phyloP scores from a whole-genome alignment of 2,888 invertebrate genomes.

The Caenorhabditis panamensis region DNA sequence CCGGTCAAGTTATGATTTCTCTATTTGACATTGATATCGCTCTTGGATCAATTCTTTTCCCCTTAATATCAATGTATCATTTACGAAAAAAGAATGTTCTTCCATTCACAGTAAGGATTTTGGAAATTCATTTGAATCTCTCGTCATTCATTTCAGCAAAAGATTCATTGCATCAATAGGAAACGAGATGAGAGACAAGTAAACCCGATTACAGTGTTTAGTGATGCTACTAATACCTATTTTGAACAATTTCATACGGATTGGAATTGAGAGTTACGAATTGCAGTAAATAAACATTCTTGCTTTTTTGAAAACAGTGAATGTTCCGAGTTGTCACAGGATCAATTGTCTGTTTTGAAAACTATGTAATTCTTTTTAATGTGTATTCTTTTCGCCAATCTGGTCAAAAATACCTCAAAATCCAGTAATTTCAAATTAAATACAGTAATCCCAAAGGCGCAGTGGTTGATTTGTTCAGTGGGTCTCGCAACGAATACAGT shows the following conservation, averaged over 20 bases:
- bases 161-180: slow-evolving; percentile 30
- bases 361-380: no score
- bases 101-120: slow-evolving; percentile 34
- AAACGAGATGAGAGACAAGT: slow-evolving; percentile 31
- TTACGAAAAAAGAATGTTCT: slow-evolving; percentile 29
- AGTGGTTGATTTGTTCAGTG: neutral
- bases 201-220: slow-evolving; percentile 42
- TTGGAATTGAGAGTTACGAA: slow-evolving; percentile 23
- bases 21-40: slow-evolving; percentile 44
- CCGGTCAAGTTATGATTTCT: slow-evolving; percentile 44
- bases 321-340: no score
- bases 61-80: slow-evolving; percentile 22
- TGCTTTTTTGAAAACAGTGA: slow-evolving; percentile 8
- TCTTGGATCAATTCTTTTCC: slow-evolving; percentile 39
- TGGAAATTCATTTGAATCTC: no score
- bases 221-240: slow-evolving; percentile 42
- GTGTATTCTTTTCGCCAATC: no score
- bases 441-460: neutral
- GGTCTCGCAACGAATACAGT: neutral
- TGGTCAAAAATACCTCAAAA: no score
- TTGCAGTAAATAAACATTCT: neutral
- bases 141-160: slow-evolving; percentile 20
- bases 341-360: no score
- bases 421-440: no score
- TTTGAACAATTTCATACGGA: slow-evolving; percentile 44